Base-by-base conservation (phyloP, 2,797 vertebrate genomes). In the Austrolebias charrua region DNA sequence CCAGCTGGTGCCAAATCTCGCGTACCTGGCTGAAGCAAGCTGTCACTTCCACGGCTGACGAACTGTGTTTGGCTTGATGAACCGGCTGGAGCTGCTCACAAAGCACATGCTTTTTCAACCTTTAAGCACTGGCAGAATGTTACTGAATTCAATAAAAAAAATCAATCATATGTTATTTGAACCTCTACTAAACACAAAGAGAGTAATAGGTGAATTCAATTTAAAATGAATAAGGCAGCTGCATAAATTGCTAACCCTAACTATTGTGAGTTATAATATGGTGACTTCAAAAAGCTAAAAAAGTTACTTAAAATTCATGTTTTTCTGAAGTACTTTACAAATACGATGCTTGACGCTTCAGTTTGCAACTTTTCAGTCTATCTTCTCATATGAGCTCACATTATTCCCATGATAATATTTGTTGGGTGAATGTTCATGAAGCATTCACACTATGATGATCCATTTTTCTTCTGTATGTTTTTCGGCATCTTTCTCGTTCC, bases 1-100 rank as follows among this genome's bases (percentile, higher is more conserved):
- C 93, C 74, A 96, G 86, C 87, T 94, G 94, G 58, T 85, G 85
- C 95, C 95, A 96, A 81, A 96, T 94, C 78, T 95, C 91, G 49
- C 89, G 93, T 71, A 95, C 93, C 86, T 95, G 94, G 70, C 87
- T 84, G 83, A 96, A 93, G 71, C 95, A 96, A 11, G 90, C 72
- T 6, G 90, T 89, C 53, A 94, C 92, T 0, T 95, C 94, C 66
- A 93, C 90, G 0, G 94, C 94, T 0, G 95, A 96, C n/a, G 91
- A 91, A 86, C 95, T 95, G 91, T 95, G 94, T 60, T 91, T 94
- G 62, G 85, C 91, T 49, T 91, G 71, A 2, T 87, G 79, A 46
- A 93, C 51, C 0, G 90, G 87, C 82, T 94, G 93, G 38, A 96
- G 78, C 95, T 96, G 81, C 51, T 56, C 62, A 68, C 61, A 67